These are phyloP conservation scores for Ptychodera flava DNA, from an alignment of 35 echinoderm and acorn worm species.

Conservation along the genomic window DNA sequence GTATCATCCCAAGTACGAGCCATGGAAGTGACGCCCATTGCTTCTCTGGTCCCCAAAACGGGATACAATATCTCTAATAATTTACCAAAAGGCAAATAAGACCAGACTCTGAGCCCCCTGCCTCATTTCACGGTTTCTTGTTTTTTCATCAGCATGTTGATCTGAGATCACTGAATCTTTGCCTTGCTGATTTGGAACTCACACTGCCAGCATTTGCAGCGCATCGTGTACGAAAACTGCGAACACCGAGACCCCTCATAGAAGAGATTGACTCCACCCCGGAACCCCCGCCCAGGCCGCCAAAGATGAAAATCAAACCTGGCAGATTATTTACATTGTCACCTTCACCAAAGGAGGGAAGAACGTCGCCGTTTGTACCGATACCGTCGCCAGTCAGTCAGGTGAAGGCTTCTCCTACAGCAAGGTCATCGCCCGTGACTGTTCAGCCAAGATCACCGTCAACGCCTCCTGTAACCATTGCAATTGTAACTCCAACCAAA, in stretches of 20 bases:
- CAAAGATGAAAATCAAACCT: slow-evolving; percentile 79
- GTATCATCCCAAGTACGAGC: not conserved
- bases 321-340: slow-evolving; percentile 64
- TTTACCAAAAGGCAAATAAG: too few relatives aligned
- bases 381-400: not conserved
- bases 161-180: slow-evolving; percentile 63
- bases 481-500: not conserved
- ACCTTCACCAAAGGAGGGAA: not conserved
- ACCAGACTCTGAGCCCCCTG: too few relatives aligned
- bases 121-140: too few relatives aligned
- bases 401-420: not conserved
- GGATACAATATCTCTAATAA: too few relatives aligned
- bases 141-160: slow-evolving; percentile 90
- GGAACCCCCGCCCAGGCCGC: slow-evolving; percentile 60
- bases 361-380: not conserved
- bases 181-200: slow-evolving; percentile 77
- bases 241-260: slow-evolving; percentile 82
- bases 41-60: not conserved
- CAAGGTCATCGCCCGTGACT: not conserved
- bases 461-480: not conserved
- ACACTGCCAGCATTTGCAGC: slow-evolving; percentile 83
- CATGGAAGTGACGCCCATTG: not conserved
- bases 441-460: not conserved
- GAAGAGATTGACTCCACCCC: slow-evolving; percentile 94
- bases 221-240: slow-evolving; percentile 78